A percentile compares a stretch with the other conserved stretches of the same genome.
Evolutionary conservation across 2,888 invertebrate genomes (phyloP).

Genomic region (Galerucella pusilla): DNA sequence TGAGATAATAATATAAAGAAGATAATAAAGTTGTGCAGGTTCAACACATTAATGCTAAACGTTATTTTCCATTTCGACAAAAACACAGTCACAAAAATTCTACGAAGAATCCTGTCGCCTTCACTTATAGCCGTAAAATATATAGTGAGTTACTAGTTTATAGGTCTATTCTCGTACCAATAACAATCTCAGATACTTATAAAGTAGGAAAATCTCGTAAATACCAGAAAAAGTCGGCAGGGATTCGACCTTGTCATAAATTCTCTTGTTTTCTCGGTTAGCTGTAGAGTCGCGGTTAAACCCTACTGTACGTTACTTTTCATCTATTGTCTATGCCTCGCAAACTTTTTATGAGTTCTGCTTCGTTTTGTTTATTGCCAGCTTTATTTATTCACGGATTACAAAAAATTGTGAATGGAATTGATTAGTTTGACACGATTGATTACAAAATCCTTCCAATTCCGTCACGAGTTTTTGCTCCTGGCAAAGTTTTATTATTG

Average conservation of each 20-base stretch:
- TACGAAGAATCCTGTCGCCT: conserved; percentile 23
- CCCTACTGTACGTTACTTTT: conserved; percentile 25
- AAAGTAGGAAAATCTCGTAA: conserved; percentile 33
- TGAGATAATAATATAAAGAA: too few relatives aligned
- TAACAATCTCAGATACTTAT: conserved; percentile 24
- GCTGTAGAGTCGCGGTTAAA: conserved; percentile 14
- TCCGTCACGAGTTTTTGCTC: not conserved
- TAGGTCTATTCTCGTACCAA: conserved; percentile 20
- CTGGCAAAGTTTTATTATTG: too few relatives aligned
- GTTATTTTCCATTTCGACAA: not conserved
- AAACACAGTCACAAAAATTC: conserved; percentile 6
- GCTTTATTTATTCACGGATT: not conserved
- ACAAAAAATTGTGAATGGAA: not conserved
- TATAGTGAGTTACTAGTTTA: conserved; percentile 22
- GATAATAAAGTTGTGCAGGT: not conserved
- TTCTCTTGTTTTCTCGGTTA: conserved; percentile 33
- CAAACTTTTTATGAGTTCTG: conserved; percentile 22
- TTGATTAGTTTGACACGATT: not conserved
- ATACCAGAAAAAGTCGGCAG: conserved; percentile 28
- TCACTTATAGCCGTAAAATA: conserved; percentile 10
- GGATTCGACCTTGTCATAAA: conserved; percentile 34
- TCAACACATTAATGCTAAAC: not conserved
- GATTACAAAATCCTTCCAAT: not conserved
- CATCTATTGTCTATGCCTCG: conserved; percentile 25
- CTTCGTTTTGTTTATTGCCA: conserved; percentile 18